A percentile compares a stretch with the other conserved stretches of the same genome.
These are phyloP conservation scores for Paedocypris micromegethes DNA, from an alignment of 2,797 vertebrate species.

Conservation along the genomic window DNA sequence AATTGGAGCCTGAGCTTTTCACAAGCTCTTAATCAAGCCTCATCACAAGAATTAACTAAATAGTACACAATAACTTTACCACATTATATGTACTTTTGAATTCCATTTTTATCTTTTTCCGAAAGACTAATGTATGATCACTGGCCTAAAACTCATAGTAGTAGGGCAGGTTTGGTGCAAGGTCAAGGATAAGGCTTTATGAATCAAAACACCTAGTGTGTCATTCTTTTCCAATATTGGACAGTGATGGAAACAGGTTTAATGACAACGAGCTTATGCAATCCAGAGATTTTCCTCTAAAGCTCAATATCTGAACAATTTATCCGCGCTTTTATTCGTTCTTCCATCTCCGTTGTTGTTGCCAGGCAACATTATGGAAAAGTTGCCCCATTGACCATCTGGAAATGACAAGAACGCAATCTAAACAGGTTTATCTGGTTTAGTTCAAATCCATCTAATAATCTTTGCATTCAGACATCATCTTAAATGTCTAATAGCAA, in stretches of 20 bases:
- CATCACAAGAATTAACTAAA: too few species aligned
- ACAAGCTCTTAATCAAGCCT: too few species aligned
- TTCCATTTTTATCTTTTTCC: too few species aligned
- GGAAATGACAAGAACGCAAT: slow-evolving; percentile 1
- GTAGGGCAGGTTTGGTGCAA: too few species aligned
- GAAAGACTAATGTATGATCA: too few species aligned
- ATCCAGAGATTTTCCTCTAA: slow-evolving; percentile 7
- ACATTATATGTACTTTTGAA: too few species aligned
- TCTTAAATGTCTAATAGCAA: background rate
- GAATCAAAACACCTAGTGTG: too few species aligned
- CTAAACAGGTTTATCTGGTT: slow-evolving; percentile 14
- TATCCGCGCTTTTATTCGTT: slow-evolving; percentile 17
- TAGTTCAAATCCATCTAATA: background rate
- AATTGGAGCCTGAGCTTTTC: too few species aligned
- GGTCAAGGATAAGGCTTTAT: too few species aligned
- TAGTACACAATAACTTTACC: too few species aligned
- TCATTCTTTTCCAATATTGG: background rate
- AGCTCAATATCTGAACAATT: slow-evolving; percentile 18
- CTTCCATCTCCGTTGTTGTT: slow-evolving; percentile 14
- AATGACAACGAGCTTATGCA: slow-evolving; percentile 5
- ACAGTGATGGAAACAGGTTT: background rate
- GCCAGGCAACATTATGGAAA: slow-evolving; percentile 33
- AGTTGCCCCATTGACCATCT: slow-evolving; percentile 31
- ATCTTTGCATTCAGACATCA: background rate
- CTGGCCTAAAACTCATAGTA: too few species aligned